Conservation (phyloP, 2,888 invertebrate species). For the Dusona sp. region DNA sequence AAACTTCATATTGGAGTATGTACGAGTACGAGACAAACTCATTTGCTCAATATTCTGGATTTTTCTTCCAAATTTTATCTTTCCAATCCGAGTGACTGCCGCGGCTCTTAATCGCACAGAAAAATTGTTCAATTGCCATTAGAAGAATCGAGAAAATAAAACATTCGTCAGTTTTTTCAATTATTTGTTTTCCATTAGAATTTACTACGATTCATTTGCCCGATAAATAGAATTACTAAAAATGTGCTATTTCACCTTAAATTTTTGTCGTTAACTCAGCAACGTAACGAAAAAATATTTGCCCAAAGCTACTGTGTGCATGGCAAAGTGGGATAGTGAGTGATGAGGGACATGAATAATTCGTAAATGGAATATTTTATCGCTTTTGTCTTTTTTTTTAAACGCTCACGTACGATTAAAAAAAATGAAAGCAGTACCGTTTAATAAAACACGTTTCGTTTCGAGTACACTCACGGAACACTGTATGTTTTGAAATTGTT, state of each 20-base stretch:
- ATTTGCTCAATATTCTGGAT: too few relatives aligned
- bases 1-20: too few relatives aligned
- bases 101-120: too few relatives aligned
- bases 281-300: background rate
- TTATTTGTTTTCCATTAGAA: too few relatives aligned
- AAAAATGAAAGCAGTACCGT: conserved; percentile 82
- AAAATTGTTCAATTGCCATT: too few relatives aligned
- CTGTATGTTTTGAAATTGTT: conserved; percentile 49
- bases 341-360: conserved; percentile 15
- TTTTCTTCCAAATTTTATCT: too few relatives aligned
- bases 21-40: too few relatives aligned
- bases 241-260: background rate
- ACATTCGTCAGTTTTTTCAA: too few relatives aligned
- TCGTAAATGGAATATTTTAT: conserved; percentile 30
- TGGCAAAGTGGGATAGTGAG: background rate
- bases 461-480: conserved; percentile 70
- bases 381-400: conserved; percentile 39
- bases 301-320: background rate
- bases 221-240: background rate
- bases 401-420: conserved; percentile 70
- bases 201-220: too few relatives aligned
- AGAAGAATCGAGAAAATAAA: too few relatives aligned
- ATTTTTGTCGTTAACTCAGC: background rate
- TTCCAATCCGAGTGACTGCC: too few relatives aligned
- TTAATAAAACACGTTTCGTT: conserved; percentile 80